These are phyloP conservation scores for Phymorhynchus buccinoides DNA, from an alignment of 1,140 invertebrate species.

Conservation along the genomic window DNA sequence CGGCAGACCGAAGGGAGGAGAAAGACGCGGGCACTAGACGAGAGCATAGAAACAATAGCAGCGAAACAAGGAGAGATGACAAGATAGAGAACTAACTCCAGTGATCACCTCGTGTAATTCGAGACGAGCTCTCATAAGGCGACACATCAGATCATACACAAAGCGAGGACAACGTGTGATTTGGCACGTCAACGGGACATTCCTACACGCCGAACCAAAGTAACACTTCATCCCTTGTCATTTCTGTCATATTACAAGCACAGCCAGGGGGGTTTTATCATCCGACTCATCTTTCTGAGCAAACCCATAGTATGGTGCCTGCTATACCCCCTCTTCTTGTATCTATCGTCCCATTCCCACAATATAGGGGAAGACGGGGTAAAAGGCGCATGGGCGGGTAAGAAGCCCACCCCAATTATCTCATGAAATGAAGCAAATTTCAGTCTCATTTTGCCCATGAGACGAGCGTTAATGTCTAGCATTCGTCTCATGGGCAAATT, in stretches of 20 bases:
- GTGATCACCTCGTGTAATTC: background rate
- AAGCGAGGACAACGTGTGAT: background rate
- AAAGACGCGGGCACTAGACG: background rate
- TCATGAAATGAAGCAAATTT: too few relatives aligned
- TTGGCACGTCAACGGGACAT: background rate
- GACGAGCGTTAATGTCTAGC: too few relatives aligned
- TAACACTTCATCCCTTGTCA: background rate
- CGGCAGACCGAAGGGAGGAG: background rate
- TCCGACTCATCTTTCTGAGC: background rate
- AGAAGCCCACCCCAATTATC: too few relatives aligned
- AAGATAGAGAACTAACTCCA: background rate
- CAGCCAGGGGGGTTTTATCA: background rate
- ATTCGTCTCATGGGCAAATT: too few relatives aligned
- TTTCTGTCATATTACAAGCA: background rate
- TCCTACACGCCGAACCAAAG: background rate
- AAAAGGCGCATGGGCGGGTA: too few relatives aligned
- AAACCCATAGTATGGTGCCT: background rate
- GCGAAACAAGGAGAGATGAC: background rate
- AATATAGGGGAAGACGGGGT: too few relatives aligned
- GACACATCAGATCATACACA: background rate
- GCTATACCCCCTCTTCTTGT: too few relatives aligned
- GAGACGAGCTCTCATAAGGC: background rate
- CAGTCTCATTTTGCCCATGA: too few relatives aligned
- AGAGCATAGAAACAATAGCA: background rate
- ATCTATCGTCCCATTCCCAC: too few relatives aligned